These are phyloP conservation scores for Parnassius orleans DNA, from an alignment of 2,888 invertebrate species.

Conservation along the genomic window DNA sequence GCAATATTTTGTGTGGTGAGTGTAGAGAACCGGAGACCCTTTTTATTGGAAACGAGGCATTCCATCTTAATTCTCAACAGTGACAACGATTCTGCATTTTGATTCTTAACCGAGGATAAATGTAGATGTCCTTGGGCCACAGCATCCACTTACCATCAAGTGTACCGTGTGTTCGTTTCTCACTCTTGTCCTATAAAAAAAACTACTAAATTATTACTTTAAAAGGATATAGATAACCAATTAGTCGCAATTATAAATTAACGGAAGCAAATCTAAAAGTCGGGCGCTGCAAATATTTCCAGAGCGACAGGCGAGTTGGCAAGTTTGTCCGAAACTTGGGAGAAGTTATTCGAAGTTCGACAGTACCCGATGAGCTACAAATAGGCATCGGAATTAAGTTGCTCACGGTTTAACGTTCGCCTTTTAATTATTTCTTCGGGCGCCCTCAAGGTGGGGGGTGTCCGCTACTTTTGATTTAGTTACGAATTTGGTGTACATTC, in stretches of 20 bases:
- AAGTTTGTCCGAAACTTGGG: conserved; percentile 38
- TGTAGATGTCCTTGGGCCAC: no score
- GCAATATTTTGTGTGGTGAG: no score
- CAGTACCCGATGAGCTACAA: conserved; percentile 61
- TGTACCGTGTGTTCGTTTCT: not conserved
- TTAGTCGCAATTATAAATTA: conserved; percentile 74
- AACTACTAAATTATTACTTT: conserved; percentile 21
- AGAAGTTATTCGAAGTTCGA: conserved; percentile 51
- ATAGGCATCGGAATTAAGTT: conserved; percentile 78
- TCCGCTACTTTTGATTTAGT: conserved; percentile 39
- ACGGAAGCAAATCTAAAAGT: conserved; percentile 62
- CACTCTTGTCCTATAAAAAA: not conserved
- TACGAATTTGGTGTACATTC: conserved; percentile 16
- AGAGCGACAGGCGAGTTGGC: conserved; percentile 59
- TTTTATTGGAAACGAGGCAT: no score
- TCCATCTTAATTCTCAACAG: no score
- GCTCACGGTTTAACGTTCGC: conserved; percentile 67
- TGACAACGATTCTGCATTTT: no score
- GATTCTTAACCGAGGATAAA: no score
- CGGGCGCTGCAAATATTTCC: conserved; percentile 63
- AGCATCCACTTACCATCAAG: no score
- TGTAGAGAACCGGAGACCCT: no score
- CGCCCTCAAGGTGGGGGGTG: conserved; percentile 57
- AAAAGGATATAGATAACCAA: conserved; percentile 52
- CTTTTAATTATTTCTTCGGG: conserved; percentile 76